phyloP scores from a whole-genome alignment of 2,888 invertebrate species.

The Pachymerium ferrugineum region DNA sequence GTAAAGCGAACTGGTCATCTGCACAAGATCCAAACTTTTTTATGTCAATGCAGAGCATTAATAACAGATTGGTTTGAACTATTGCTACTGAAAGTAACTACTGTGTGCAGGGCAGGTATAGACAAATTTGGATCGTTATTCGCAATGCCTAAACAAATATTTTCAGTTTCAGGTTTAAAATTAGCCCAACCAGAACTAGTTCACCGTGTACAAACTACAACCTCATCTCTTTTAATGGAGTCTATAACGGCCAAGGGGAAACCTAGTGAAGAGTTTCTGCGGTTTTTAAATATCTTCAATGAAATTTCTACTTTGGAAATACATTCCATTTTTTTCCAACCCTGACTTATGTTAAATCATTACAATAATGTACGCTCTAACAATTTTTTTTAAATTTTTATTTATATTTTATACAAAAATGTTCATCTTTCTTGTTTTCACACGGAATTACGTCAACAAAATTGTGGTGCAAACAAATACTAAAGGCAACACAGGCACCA shows the following conservation, averaged over 20 bases:
- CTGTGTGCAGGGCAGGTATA: neutral
- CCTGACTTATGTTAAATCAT: neutral
- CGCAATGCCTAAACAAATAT: neutral
- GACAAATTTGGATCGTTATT: neutral
- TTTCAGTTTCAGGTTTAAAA: neutral
- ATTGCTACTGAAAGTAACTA: neutral
- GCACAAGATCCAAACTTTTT: neutral
- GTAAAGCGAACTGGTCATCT: no score
- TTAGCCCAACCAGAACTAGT: neutral
- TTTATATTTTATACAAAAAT: neutral
- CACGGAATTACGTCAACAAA: constrained; percentile 1
- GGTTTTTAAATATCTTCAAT: neutral
- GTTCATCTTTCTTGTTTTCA: neutral
- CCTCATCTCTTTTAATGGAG: neutral
- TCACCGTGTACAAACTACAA: neutral
- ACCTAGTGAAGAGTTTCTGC: neutral
- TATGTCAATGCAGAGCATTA: neutral
- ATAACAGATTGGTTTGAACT: neutral
- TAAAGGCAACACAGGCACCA: constrained; percentile 14
- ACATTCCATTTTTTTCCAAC: neutral
- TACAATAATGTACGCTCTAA: neutral
- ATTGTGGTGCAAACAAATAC: constrained; percentile 5
- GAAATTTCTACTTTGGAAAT: neutral
- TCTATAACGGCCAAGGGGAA: neutral
- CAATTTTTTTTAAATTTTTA: neutral